phyloP scores from a whole-genome alignment of 2,113 vertebrate species.

The Phainopepla nitens region DNA sequence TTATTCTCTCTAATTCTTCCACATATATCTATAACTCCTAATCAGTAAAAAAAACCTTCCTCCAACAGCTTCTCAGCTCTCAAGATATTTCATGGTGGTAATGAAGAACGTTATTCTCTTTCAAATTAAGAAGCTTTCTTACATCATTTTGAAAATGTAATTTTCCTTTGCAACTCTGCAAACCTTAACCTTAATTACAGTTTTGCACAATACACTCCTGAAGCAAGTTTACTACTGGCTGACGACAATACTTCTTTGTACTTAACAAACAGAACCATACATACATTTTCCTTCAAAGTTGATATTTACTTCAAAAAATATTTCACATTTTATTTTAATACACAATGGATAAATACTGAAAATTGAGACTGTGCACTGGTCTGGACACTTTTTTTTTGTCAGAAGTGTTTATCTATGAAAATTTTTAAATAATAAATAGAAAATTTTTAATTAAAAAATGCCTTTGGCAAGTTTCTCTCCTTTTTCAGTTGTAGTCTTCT shows the following conservation, averaged over 20 bases:
- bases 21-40: not conserved
- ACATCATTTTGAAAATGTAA: not conserved
- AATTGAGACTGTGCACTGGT: not conserved
- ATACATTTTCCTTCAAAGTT: not conserved
- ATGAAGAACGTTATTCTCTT: not conserved
- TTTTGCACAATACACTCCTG: not conserved
- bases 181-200: not conserved
- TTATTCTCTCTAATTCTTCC: not conserved
- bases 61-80: not conserved
- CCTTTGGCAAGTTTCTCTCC: not conserved
- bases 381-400: not conserved
- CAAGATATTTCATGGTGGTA: not conserved
- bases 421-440: not conserved
- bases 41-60: not conserved
- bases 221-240: not conserved
- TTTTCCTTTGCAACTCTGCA: not conserved
- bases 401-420: not conserved
- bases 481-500: not conserved
- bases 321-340: not conserved
- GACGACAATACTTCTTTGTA: not conserved
- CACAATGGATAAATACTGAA: not conserved
- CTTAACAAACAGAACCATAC: not conserved
- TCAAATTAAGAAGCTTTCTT: not conserved
- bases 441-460: not conserved
- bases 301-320: not conserved